A percentile compares a stretch with the other conserved stretches of the same genome.
These are phyloP conservation scores for Oceanites oceanicus DNA, from an alignment of 2,113 vertebrate genomes.

Conservation along the genomic window DNA sequence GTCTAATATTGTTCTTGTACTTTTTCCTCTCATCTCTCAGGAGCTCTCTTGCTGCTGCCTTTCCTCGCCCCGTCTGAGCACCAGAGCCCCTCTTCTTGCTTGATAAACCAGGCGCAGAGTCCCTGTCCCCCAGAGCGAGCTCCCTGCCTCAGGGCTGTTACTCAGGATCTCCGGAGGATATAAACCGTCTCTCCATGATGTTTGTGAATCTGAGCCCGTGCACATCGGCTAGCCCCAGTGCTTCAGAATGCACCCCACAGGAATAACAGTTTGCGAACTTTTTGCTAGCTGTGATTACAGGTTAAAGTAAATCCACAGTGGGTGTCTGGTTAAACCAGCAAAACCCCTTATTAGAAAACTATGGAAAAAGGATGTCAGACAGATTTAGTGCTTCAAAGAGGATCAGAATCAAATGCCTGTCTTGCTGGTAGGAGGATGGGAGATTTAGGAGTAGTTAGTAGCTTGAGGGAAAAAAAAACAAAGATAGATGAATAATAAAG, in stretches of 20 bases:
- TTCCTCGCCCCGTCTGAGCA: not conserved
- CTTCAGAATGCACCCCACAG: not conserved
- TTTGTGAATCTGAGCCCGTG: not conserved
- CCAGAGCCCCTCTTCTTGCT: not conserved
- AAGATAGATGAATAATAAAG: not conserved
- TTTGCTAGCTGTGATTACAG: not conserved
- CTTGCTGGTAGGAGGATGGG: not conserved
- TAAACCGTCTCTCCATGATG: accelerated
- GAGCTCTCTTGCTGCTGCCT: not conserved
- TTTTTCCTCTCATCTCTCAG: not conserved
- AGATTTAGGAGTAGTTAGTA: conserved; percentile 20
- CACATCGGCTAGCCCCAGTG: accelerated
- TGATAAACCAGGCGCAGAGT: not conserved
- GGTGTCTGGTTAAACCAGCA: not conserved
- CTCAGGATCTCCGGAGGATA: not conserved
- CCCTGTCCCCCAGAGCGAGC: not conserved
- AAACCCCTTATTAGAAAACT: not conserved
- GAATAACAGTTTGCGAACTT: not conserved
- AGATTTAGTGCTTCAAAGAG: not conserved
- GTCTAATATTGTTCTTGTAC: not conserved
- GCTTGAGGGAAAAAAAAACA: not conserved
- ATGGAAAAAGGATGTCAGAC: not conserved
- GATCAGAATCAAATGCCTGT: not conserved
- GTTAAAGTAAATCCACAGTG: not conserved
- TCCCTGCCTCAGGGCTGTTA: not conserved